A percentile compares a stretch with the other conserved stretches of the same genome.
Evolutionary conservation across 1,140 invertebrate species (phyloP).

Genomic region (Parasteatoda tepidariorum): DNA sequence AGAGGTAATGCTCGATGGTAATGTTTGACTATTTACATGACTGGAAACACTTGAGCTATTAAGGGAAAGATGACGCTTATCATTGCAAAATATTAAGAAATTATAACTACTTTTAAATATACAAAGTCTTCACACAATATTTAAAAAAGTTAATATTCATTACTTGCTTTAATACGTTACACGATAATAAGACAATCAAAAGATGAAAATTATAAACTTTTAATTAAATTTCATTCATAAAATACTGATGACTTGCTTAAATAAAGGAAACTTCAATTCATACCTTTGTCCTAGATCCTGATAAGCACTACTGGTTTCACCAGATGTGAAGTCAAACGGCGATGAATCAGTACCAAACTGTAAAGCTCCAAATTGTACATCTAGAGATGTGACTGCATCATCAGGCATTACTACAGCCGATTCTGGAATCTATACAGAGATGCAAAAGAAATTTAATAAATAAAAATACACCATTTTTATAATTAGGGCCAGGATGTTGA

Average conservation of each 20-base stretch:
- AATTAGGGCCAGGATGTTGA: too few relatives aligned
- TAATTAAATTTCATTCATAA: too few relatives aligned
- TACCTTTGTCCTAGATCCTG: conserved; percentile 47
- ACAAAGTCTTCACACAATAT: too few relatives aligned
- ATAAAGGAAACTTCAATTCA: background rate
- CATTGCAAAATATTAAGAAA: too few relatives aligned
- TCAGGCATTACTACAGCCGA: conserved; percentile 96
- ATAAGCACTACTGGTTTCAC: conserved; percentile 21
- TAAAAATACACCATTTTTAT: too few relatives aligned
- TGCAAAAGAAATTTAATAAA: background rate
- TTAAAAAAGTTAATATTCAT: too few relatives aligned
- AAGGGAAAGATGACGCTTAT: too few relatives aligned
- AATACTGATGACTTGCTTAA: too few relatives aligned
- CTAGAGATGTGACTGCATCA: conserved; percentile 84
- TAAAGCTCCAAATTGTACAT: conserved; percentile 93
- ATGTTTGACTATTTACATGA: conserved; percentile 47
- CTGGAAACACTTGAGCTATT: conserved; percentile 33
- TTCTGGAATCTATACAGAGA: conserved; percentile 79
- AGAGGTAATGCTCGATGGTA: conserved; percentile 41
- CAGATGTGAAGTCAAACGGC: conserved; percentile 63
- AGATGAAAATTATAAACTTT: too few relatives aligned
- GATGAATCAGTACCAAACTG: conserved; percentile 81
- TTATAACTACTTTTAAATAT: too few relatives aligned
- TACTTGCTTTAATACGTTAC: too few relatives aligned
- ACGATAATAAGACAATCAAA: too few relatives aligned